Percentiles rank a stretch among this genome's conserved stretches.
phyloP scores from a whole-genome alignment of 2,888 invertebrate species.

The Eupithecia exiguata region DNA sequence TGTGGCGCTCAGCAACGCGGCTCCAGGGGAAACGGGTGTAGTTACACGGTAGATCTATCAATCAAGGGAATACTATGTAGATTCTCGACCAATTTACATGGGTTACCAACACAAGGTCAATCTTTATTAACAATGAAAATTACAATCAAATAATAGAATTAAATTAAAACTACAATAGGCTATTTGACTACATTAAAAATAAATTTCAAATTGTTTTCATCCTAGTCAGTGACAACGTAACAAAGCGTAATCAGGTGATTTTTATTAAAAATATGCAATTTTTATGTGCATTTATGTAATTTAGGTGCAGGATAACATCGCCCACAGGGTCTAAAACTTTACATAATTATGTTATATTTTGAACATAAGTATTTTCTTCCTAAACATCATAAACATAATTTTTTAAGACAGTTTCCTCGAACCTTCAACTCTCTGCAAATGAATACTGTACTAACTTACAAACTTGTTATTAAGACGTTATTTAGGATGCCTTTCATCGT shows the following conservation, averaged over 20 bases:
- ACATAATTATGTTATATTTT: background rate
- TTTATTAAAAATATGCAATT: no score
- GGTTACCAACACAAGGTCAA: no score
- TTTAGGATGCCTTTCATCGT: conserved; percentile 31
- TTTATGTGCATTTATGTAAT: no score
- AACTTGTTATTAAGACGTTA: conserved; percentile 34
- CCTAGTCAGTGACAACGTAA: no score
- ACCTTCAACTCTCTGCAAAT: conserved; percentile 14
- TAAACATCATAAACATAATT: conserved; percentile 7
- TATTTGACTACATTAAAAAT: no score
- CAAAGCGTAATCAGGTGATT: no score
- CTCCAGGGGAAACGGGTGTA: background rate
- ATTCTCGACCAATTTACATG: no score
- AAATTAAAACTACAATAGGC: no score
- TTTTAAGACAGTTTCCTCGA: conserved; percentile 11
- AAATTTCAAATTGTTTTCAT: no score
- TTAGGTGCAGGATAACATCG: no score
- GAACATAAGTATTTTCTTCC: background rate
- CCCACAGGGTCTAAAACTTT: background rate
- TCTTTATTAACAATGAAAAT: no score
- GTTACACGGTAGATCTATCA: background rate
- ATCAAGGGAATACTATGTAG: background rate
- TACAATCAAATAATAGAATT: no score
- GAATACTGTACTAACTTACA: conserved; percentile 22
- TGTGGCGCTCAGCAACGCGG: conserved; percentile 9